Conservation (phyloP, 1,140 invertebrate genomes). For the Drosophila arizonae region DNA sequence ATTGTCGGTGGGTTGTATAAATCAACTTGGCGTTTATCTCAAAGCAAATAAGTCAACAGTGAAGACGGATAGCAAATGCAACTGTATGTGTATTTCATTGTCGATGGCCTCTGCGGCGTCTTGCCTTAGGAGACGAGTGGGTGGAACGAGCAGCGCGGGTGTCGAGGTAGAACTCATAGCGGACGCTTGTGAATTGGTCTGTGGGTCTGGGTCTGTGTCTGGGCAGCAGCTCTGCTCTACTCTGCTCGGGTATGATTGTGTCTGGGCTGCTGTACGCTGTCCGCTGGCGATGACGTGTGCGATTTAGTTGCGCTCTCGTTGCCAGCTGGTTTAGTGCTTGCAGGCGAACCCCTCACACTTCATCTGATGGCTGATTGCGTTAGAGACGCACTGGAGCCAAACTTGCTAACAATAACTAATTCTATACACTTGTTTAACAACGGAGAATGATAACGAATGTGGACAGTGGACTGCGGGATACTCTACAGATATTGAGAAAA, state of each 20-base stretch:
- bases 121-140: constrained; percentile 1
- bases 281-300: constrained; percentile 67
- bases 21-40: constrained; percentile 81
- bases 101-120: constrained; percentile 43
- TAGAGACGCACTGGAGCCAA: constrained; percentile 38
- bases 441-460: neutral
- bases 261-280: constrained; percentile 6
- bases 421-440: constrained; percentile 36
- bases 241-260: neutral
- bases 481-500: neutral
- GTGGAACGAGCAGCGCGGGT: neutral
- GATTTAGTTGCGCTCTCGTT: constrained; percentile 69
- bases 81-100: constrained; percentile 35
- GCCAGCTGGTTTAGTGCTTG: constrained; percentile 31
- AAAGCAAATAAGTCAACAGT: constrained; percentile 80
- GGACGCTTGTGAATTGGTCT: no score
- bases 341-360: neutral
- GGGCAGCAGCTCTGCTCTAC: neutral
- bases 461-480: neutral
- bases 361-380: constrained; percentile 10
- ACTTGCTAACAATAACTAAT: constrained; percentile 49
- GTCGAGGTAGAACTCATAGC: neutral
- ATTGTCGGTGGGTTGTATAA: constrained; percentile 80
- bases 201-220: neutral
- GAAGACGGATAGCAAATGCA: constrained; percentile 77